Evolutionary conservation across 92 coral and sea anemone genomes (phyloP), one percentile per base, ranked within the genome.

Genomic region (Epizoanthus illoricatus): DNA sequence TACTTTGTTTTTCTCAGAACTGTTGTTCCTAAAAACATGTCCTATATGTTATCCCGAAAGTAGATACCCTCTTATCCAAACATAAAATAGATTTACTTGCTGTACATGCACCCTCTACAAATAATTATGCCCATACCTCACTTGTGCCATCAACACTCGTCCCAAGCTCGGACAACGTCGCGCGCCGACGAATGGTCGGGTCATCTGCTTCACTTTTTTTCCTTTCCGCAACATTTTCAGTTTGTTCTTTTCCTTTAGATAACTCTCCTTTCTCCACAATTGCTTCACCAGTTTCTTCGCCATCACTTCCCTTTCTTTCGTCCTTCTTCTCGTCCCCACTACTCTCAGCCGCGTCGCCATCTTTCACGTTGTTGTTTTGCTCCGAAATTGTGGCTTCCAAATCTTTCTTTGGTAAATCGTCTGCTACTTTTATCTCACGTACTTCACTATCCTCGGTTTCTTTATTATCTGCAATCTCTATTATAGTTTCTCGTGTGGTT

Each of bases 301-400:
- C 71, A 18, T 78, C 72, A 19, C 82, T 78, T 47, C 42, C 71
- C 23, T 78, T 78, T 70, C 49, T 78, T 2, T 63, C 45, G 67
- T 78, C 82, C 49, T 78, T 78, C 40, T 78, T 78, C 71, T 78
- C 82, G 59, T 78, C 82, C 2, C 61, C 71, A 45, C 82, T 78
- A 18, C 61, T 63, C 71, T 43, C 80, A 1, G 55, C 66, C 3
- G 8, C 66, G 17, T 57, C 80, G 19, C 45, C 65, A 52, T 15
- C 52, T 36, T 40, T 24, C 28, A 10, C 0, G 73, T 75, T 75
- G 65, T 75, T 59, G 33, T 59, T 59, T 36, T 24, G 49, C 65
- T 36, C 65, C 23, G 3, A 75, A 68, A 9, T 40, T 5, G 73
- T 9, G 73, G 55, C 47, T 75, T 57, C 45, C 19, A 15, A 43